Evolutionary conservation across 2,888 invertebrate genomes (phyloP), one percentile per base, ranked within the genome.

Genomic region (Plagodis dolabraria): DNA sequence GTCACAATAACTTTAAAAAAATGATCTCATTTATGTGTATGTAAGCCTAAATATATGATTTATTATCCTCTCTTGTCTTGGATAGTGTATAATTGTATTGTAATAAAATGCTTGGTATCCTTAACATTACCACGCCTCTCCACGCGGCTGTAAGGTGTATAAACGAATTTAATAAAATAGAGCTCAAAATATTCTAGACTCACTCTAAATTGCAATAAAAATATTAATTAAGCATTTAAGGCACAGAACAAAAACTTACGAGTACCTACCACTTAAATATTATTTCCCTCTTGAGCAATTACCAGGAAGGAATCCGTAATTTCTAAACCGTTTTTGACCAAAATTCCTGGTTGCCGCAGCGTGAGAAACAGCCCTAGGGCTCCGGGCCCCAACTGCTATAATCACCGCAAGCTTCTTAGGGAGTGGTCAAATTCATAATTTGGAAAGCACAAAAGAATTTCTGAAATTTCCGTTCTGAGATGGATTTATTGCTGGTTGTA

Each of bases 351-450:
- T 34, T 34, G 22, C 33, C 10, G 50, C 12, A 49, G 36, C 65
- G 68, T 70, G 70, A 50, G 70, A 70, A 61, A 52, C 33, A 33
- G 64, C 68, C 67, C 40, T 45, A 34, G 63, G 70, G 47, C 56
- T 33, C 53, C 57, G 63, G 68, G 47, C 56, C 22, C 53, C 57
- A 49, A 55, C 53, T 58, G 56, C 40, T 33, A 38, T 57, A 63
- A 65, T 65, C 44, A 60, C 53, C 38, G 58, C 56, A 6, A 10
- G 62, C 58, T 64, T 57, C 67, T 59, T 53, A 52, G 48, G 63
- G 60, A 65, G 57, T 58, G 64, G 59, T 10, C 51, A 53, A 60
- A 50, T 58, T 45, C 46, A 43, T 64, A 65, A 67, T 65, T 60
- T 63, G 33, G 33, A 63, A 57, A 62, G 60, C 53, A 22, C 45